A percentile compares a stretch with the other conserved stretches of the same genome.
These are phyloP conservation scores for Dromius quadrimaculatus DNA, from an alignment of 2,888 invertebrate species.

Conservation along the genomic window DNA sequence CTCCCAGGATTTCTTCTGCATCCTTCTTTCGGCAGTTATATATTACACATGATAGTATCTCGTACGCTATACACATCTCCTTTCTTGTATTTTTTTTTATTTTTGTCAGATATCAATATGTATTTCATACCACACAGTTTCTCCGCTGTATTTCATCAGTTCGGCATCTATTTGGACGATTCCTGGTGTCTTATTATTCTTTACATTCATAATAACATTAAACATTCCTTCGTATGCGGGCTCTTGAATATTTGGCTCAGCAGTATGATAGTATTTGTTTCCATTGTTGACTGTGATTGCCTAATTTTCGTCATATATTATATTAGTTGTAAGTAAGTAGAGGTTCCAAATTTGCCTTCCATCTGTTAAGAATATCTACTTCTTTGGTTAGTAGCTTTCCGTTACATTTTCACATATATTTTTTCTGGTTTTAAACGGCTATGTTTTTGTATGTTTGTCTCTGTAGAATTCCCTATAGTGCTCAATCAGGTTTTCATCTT, in stretches of 20 bases:
- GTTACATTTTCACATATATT: conserved; percentile 1
- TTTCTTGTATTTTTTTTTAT: too few species aligned
- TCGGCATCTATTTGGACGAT: too few species aligned
- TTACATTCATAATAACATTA: too few species aligned
- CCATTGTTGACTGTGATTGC: neutral
- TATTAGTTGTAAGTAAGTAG: neutral
- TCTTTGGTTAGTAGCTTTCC: too few species aligned
- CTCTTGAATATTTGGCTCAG: neutral
- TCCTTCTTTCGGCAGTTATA: neutral
- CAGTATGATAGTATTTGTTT: neutral
- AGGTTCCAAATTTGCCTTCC: neutral
- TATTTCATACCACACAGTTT: too few species aligned
- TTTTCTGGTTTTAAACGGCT: neutral
- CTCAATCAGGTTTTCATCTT: neutral
- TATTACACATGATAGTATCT: neutral
- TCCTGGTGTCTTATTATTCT: too few species aligned
- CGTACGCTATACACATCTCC: too few species aligned
- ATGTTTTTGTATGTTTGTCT: neutral
- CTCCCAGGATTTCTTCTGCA: conserved; percentile 24
- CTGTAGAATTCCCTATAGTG: conserved; percentile 2
- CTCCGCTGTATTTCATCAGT: too few species aligned
- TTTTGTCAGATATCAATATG: too few species aligned
- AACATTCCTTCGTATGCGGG: too few species aligned
- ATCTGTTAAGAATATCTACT: neutral
- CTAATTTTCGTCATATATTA: neutral